Percentiles rank a stretch among this genome's conserved stretches.
Conservation (phyloP, 2,113 vertebrate genomes). For the Aptenodytes patagonicus region DNA sequence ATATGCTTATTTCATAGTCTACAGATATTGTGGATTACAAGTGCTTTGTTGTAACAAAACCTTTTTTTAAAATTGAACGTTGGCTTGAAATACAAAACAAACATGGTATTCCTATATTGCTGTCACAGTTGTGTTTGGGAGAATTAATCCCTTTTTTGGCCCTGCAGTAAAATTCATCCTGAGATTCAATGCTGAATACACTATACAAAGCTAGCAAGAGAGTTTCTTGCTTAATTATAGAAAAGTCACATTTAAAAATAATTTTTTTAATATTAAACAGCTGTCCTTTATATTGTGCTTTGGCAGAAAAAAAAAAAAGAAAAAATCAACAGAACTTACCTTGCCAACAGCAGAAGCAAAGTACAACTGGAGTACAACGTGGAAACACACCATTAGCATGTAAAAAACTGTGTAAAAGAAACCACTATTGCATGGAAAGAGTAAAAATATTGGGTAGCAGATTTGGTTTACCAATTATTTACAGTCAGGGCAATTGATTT, state of each 20-base stretch:
- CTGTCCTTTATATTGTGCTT: conserved; percentile 70
- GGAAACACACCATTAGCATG: conserved; percentile 25
- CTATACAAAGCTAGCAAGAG: conserved; percentile 69
- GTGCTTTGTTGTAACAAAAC: not conserved
- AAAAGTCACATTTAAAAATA: conserved; percentile 71
- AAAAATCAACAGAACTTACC: conserved; percentile 42
- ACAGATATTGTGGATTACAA: not conserved
- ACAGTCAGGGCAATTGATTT: conserved; percentile 43
- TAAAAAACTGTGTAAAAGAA: conserved; percentile 55
- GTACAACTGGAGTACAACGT: conserved; percentile 34
- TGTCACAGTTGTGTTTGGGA: conserved; percentile 66
- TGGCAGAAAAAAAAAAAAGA: not conserved
- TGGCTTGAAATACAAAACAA: conserved; percentile 36
- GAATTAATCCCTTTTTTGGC: conserved; percentile 70
- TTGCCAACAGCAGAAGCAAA: conserved; percentile 49
- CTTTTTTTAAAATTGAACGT: not conserved
- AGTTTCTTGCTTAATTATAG: conserved; percentile 38
- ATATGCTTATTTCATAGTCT: conserved; percentile 1
- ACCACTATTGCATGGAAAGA: not conserved
- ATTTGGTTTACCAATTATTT: conserved; percentile 61
- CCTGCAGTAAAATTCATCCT: conserved; percentile 75
- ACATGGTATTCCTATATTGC: conserved; percentile 18
- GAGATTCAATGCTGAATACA: conserved; percentile 75
- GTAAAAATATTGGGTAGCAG: conserved; percentile 22
- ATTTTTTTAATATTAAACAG: conserved; percentile 62